A percentile compares a stretch with the other conserved stretches of the same genome.
Conservation (phyloP, 2,113 vertebrate species). For the Mormoops blainvillei region DNA sequence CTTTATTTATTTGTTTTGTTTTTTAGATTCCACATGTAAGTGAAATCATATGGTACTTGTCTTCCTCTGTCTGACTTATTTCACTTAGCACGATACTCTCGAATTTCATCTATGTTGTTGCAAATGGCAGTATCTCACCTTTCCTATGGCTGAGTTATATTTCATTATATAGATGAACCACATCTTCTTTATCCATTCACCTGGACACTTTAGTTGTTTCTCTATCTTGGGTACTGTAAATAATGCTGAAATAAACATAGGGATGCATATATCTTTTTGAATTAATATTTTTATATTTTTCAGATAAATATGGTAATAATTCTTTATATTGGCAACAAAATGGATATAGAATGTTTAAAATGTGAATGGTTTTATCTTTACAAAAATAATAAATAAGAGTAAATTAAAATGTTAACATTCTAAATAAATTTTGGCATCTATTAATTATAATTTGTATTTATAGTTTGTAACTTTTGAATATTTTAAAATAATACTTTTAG, state of each 20-base stretch:
- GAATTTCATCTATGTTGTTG: neutral
- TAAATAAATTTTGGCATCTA: neutral
- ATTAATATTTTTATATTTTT: neutral
- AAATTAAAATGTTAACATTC: neutral
- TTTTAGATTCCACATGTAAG: neutral
- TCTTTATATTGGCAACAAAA: neutral
- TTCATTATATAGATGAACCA: neutral
- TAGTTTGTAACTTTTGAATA: neutral
- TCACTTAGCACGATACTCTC: neutral
- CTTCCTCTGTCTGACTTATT: neutral
- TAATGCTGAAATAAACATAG: neutral
- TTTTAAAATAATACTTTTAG: neutral
- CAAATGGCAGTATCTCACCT: neutral
- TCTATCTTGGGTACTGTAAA: neutral
- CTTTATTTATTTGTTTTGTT: neutral
- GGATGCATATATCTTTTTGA: neutral
- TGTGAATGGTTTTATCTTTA: neutral
- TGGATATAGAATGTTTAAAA: neutral
- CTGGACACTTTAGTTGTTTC: neutral
- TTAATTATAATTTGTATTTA: conserved; percentile 2
- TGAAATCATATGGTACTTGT: neutral
- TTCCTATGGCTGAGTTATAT: neutral
- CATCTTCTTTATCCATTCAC: neutral
- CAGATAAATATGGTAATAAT: neutral
- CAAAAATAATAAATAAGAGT: neutral